phyloP scores from a whole-genome alignment of 2,888 invertebrate species.

The Glomeris marginata region DNA sequence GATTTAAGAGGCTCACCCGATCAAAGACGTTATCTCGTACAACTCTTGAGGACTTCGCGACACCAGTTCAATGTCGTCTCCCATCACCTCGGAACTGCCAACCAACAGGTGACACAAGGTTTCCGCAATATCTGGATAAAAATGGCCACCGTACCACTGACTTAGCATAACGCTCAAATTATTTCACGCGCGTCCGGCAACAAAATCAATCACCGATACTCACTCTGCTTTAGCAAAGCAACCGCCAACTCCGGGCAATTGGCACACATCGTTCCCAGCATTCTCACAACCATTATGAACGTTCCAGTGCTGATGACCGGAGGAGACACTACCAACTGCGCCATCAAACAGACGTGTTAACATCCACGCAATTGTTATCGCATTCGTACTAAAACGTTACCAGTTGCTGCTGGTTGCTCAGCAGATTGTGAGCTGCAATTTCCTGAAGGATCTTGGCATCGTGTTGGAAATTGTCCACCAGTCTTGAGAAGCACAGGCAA shows the following conservation, averaged over 20 bases:
- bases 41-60: constrained; percentile 88
- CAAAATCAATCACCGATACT: constrained; percentile 17
- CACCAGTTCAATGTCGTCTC: constrained; percentile 55
- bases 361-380: background rate
- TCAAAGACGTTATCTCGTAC: constrained; percentile 91
- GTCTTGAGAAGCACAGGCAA: constrained; percentile 85
- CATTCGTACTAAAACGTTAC: constrained; percentile 33
- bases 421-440: constrained; percentile 77
- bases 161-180: too few species aligned
- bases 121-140: constrained; percentile 60
- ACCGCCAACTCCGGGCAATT: constrained; percentile 90
- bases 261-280: constrained; percentile 91
- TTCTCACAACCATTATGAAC: constrained; percentile 89
- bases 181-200: background rate
- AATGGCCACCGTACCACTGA: constrained; percentile 2
- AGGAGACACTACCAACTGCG: constrained; percentile 75
- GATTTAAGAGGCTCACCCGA: constrained; percentile 42
- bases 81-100: constrained; percentile 50
- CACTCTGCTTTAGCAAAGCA: constrained; percentile 69
- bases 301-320: constrained; percentile 89
- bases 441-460: constrained; percentile 81
- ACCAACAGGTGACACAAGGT: constrained; percentile 86
- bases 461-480: constrained; percentile 91
- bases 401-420: constrained; percentile 85
- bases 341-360: background rate